Evolutionary conservation across 2,113 vertebrate species (phyloP).

Genomic region (Sterrhoptilus dennistouni): DNA sequence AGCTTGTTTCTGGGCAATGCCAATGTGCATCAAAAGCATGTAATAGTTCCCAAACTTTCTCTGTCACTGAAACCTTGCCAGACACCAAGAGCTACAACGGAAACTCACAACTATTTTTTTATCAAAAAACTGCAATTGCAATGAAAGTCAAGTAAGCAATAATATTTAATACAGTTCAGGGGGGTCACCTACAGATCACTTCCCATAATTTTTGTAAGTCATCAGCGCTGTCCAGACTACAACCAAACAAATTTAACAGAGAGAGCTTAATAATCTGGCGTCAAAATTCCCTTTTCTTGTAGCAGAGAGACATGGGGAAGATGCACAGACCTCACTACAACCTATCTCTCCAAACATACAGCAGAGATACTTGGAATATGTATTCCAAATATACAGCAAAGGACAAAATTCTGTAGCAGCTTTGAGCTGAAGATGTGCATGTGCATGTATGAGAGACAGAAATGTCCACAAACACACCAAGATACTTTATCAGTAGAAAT

Average conservation of each 20-base stretch:
- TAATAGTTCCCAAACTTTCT: background rate
- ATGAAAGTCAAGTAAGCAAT: background rate
- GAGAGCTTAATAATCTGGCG: background rate
- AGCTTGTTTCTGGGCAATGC: background rate
- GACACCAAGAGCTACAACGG: background rate
- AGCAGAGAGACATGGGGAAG: background rate
- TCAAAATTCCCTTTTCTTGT: background rate
- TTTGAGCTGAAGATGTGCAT: rapidly evolving
- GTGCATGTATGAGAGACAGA: background rate
- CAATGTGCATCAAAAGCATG: background rate
- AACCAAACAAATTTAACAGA: background rate
- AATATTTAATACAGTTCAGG: background rate
- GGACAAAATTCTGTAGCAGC: background rate
- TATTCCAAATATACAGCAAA: background rate
- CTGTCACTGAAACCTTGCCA: background rate
- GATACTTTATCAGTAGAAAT: background rate
- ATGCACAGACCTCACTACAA: background rate
- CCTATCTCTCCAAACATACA: background rate
- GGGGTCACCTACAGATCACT: background rate
- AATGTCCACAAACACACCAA: background rate
- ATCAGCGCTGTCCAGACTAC: background rate
- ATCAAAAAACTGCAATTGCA: background rate
- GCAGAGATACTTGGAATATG: background rate
- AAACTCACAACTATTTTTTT: background rate
- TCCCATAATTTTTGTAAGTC: background rate